These are phyloP conservation scores for Hemiprocne comata DNA, from an alignment of 2,113 vertebrate genomes.

Conservation along the genomic window DNA sequence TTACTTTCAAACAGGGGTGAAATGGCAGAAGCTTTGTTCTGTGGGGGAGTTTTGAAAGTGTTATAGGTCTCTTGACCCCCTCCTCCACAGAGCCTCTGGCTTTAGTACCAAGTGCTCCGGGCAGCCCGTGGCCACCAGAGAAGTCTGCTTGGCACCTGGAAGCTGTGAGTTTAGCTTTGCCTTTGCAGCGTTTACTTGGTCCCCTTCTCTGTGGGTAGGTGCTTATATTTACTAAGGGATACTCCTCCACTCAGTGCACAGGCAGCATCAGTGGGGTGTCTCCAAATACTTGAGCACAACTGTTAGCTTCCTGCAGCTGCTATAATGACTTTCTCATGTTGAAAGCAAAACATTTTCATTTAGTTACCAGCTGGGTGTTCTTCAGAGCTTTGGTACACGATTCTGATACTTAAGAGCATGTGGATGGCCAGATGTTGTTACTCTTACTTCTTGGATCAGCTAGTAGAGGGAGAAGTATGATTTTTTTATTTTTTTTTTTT, in stretches of 20 bases:
- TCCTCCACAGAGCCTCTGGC: background rate
- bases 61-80: too few relatives aligned
- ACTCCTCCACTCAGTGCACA: fast-evolving
- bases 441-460: background rate
- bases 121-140: background rate
- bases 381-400: background rate
- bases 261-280: fast-evolving
- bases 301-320: background rate
- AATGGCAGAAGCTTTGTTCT: too few relatives aligned
- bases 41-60: background rate
- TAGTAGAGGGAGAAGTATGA: background rate
- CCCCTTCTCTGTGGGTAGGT: background rate
- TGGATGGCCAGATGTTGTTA: background rate
- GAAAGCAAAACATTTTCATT: background rate
- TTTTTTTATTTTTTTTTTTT: too few relatives aligned
- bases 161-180: background rate
- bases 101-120: background rate
- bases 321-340: fast-evolving
- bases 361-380: background rate
- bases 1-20: background rate
- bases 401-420: background rate
- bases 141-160: background rate
- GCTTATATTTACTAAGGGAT: background rate
- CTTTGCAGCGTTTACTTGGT: background rate
- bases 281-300: too few relatives aligned